phyloP scores from a whole-genome alignment of 2,888 invertebrate genomes.

The Peribatodes rhomboidaria region DNA sequence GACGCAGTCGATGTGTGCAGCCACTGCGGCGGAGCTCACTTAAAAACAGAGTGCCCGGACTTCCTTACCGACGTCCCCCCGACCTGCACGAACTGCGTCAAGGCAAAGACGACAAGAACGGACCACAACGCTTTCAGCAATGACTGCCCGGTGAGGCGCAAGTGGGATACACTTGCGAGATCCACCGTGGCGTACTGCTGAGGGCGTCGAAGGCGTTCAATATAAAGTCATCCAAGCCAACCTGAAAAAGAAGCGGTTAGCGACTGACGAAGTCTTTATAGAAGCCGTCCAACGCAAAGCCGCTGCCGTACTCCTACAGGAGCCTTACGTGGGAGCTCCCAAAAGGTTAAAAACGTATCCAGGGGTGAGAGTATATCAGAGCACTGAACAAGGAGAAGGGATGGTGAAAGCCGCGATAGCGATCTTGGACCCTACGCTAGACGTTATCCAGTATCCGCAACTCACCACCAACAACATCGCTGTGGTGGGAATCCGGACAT shows the following conservation, averaged over 20 bases:
- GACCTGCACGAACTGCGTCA: not conserved
- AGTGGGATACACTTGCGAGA: conserved; percentile 5
- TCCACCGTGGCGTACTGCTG: conserved; percentile 9
- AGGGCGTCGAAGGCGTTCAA: no score
- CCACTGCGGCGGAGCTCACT: not conserved
- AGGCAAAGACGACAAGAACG: not conserved
- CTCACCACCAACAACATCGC: conserved; percentile 30
- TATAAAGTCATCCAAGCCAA: no score
- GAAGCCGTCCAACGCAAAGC: not conserved
- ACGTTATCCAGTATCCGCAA: conserved; percentile 2
- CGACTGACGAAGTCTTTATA: not conserved
- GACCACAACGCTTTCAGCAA: conserved; percentile 5
- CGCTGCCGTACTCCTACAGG: not conserved
- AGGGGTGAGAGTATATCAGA: not conserved
- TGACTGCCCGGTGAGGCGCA: not conserved
- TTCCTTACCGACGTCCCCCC: not conserved
- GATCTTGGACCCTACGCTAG: not conserved
- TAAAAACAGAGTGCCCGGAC: not conserved
- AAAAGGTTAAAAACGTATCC: not conserved
- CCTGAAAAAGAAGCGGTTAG: not conserved
- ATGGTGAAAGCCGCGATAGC: not conserved
- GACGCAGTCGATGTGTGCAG: not conserved
- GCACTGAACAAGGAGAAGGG: not conserved
- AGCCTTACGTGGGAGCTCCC: not conserved
- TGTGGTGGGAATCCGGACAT: conserved; percentile 37